These are phyloP conservation scores for Pangasius krempfi DNA, from an alignment of 2,797 vertebrate genomes.

Conservation along the genomic window DNA sequence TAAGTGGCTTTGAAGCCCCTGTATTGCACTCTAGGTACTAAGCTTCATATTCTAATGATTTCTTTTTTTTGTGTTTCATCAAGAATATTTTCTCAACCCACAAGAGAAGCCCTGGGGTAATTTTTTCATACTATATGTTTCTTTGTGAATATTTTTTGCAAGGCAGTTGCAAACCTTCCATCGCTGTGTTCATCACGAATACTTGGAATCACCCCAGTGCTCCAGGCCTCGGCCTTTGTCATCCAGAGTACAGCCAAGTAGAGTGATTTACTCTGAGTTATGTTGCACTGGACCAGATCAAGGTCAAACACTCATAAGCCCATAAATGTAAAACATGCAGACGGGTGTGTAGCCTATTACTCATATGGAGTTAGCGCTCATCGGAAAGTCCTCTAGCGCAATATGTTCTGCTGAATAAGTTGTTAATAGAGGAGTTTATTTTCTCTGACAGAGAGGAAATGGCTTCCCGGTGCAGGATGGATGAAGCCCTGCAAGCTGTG, in stretches of 20 bases:
- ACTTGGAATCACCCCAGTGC: constrained; percentile 38
- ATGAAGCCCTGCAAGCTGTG: constrained; percentile 56
- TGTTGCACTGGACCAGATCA: constrained; percentile 44
- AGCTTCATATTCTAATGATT: constrained; percentile 54
- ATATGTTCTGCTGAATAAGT: constrained; percentile 58
- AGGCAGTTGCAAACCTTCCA: constrained; percentile 47
- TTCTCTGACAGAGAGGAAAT: constrained; percentile 64
- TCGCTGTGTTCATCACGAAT: constrained; percentile 45
- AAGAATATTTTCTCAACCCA: constrained; percentile 49
- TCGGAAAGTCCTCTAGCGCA: constrained; percentile 45
- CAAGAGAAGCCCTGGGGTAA: constrained; percentile 55
- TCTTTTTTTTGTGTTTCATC: constrained; percentile 55
- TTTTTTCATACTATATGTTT: constrained; percentile 55
- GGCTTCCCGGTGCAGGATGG: constrained; percentile 59
- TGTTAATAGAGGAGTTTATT: constrained; percentile 64
- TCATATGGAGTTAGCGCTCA: constrained; percentile 38
- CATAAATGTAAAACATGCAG: constrained; percentile 54
- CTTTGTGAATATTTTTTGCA: constrained; percentile 56
- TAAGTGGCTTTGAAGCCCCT: constrained; percentile 58
- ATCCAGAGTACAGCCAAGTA: neutral
- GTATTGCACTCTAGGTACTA: constrained; percentile 56
- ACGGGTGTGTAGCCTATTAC: constrained; percentile 50
- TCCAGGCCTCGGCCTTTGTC: constrained; percentile 32
- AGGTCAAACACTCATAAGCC: constrained; percentile 47
- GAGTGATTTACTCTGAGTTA: constrained; percentile 39